Evolutionary conservation across 2,797 vertebrate species (phyloP).

Genomic region (Tokudaia tokunoshimensis): DNA sequence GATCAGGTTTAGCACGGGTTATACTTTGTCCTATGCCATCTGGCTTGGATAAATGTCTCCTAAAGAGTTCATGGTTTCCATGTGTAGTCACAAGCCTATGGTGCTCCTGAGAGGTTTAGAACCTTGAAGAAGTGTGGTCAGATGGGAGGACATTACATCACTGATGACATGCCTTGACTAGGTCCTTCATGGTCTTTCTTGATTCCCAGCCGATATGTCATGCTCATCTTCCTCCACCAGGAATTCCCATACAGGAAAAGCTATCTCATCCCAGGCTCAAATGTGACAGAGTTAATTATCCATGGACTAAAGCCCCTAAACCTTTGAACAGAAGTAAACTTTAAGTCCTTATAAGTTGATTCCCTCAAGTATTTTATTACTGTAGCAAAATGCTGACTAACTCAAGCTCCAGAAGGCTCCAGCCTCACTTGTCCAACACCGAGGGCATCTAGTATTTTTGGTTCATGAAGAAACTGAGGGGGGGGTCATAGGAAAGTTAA

Average conservation of each 20-base stretch:
- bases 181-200: no score
- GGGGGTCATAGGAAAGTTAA: background rate
- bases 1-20: background rate
- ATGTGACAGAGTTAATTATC: background rate
- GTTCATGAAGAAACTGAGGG: background rate
- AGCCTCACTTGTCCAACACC: background rate
- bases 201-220: background rate
- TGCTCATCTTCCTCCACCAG: background rate
- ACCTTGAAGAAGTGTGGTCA: background rate
- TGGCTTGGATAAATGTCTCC: background rate
- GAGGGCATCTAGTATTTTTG: background rate
- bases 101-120: background rate
- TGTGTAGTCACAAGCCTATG: background rate
- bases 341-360: background rate
- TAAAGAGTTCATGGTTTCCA: background rate
- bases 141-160: background rate
- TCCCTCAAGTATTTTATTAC: background rate
- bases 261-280: background rate
- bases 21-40: background rate
- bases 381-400: background rate
- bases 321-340: background rate
- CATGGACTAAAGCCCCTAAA: background rate
- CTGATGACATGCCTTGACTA: background rate
- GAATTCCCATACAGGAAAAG: background rate
- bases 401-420: background rate